These are phyloP conservation scores for Phainopepla nitens DNA, from an alignment of 2,113 vertebrate genomes.

Conservation along the genomic window DNA sequence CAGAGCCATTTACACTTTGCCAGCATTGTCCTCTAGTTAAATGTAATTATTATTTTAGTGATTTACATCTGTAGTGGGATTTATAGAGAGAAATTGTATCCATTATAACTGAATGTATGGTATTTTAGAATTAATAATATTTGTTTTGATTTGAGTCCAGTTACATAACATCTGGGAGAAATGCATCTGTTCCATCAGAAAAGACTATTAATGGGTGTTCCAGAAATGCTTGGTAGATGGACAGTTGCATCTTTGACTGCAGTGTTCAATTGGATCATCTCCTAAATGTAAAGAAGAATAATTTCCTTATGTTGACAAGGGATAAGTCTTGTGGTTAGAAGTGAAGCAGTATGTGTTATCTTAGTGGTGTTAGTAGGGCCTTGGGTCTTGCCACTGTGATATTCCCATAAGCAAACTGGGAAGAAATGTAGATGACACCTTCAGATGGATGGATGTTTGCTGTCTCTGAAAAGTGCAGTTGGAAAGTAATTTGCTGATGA, in stretches of 20 bases:
- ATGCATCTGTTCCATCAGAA: not conserved
- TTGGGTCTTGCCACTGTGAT: not conserved
- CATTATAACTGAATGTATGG: not conserved
- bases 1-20: not conserved
- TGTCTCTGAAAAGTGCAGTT: not conserved
- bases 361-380: not conserved
- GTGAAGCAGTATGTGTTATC: not conserved
- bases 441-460: not conserved
- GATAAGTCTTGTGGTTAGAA: not conserved
- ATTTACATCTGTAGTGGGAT: not conserved
- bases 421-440: not conserved
- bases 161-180: not conserved
- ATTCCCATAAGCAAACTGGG: not conserved
- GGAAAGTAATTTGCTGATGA: not conserved
- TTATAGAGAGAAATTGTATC: not conserved
- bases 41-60: not conserved
- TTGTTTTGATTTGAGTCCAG: not conserved
- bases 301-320: not conserved
- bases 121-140: not conserved
- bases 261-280: not conserved
- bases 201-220: not conserved
- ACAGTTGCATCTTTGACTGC: not conserved
- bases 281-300: not conserved
- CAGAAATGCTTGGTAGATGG: not conserved
- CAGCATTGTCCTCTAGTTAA: not conserved